Conservation (phyloP, 2,888 invertebrate genomes). For the Neoscelio sp. region DNA sequence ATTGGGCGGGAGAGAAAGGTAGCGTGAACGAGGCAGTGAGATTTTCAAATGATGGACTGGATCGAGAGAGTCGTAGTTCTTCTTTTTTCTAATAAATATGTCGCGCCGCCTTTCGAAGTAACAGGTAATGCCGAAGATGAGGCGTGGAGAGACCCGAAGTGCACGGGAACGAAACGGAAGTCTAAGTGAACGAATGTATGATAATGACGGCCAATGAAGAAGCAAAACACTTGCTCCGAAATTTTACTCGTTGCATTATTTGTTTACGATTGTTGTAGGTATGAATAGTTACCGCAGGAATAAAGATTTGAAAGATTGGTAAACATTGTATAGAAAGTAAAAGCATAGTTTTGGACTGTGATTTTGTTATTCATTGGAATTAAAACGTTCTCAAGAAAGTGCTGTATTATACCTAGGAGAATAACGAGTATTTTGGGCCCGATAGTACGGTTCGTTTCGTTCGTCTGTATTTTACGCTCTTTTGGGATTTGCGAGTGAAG, state of each 20-base stretch:
- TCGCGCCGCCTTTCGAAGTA: constrained; percentile 60
- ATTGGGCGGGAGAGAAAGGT: constrained; percentile 75
- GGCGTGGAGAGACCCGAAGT: constrained; percentile 44
- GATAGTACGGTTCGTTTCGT: constrained; percentile 71
- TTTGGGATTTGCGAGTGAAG: no score
- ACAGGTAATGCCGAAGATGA: constrained; percentile 38
- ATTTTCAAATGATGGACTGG: constrained; percentile 67
- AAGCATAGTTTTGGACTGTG: constrained; percentile 2
- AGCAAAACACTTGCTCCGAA: constrained; percentile 35
- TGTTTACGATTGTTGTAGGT: constrained; percentile 38
- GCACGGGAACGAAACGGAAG: constrained; percentile 44
- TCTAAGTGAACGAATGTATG: constrained; percentile 57
- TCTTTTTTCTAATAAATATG: constrained; percentile 64
- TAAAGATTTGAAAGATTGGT: no score
- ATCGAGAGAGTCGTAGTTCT: constrained; percentile 66
- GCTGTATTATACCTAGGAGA: constrained; percentile 70
- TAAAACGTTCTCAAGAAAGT: constrained; percentile 58
- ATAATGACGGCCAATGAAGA: constrained; percentile 54
- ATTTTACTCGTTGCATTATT: constrained; percentile 36
- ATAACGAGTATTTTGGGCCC: constrained; percentile 74
- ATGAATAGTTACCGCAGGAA: background rate
- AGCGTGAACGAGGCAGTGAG: constrained; percentile 67
- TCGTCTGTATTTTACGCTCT: no score
- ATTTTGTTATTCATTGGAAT: constrained; percentile 19
- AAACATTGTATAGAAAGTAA: constrained; percentile 26